Evolutionary conservation across 2,888 invertebrate species (phyloP).

Genomic region (Pinctada fucata): DNA sequence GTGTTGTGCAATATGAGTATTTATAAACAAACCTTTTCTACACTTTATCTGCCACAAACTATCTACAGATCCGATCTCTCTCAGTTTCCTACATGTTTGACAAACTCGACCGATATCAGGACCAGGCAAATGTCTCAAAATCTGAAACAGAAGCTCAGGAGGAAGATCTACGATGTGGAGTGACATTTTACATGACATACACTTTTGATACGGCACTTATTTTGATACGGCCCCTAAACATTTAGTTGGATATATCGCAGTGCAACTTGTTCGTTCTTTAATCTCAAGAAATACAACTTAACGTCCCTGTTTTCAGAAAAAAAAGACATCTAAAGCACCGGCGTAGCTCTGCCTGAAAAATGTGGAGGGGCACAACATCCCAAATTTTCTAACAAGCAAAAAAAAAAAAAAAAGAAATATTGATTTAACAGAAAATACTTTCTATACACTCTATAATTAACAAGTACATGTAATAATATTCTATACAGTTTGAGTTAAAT

Average conservation of each 20-base stretch:
- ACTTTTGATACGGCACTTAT: not conserved
- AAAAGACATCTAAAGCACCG: too few relatives aligned
- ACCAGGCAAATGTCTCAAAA: slow-evolving; percentile 17
- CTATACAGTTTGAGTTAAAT: too few relatives aligned
- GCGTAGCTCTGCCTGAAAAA: too few relatives aligned
- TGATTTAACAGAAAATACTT: too few relatives aligned
- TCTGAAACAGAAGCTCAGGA: slow-evolving; percentile 28
- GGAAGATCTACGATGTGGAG: slow-evolving; percentile 17
- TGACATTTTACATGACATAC: not conserved
- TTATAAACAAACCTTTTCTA: slow-evolving; percentile 22
- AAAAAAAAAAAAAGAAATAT: too few relatives aligned
- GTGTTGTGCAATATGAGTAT: not conserved
- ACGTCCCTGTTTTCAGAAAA: too few relatives aligned
- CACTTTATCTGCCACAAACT: slow-evolving; percentile 33
- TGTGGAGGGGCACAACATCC: too few relatives aligned
- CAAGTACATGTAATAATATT: too few relatives aligned
- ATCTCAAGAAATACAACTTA: too few relatives aligned
- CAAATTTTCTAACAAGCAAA: too few relatives aligned
- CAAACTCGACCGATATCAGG: slow-evolving; percentile 17
- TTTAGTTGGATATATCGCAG: not conserved
- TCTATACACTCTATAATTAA: too few relatives aligned
- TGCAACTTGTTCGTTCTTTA: too few relatives aligned
- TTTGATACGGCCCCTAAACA: not conserved
- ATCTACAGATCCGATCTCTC: slow-evolving; percentile 23
- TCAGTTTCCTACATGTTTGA: slow-evolving; percentile 19